Evolutionary conservation across 1,140 invertebrate species (phyloP).

Genomic region (Diploscapter pachys): DNA sequence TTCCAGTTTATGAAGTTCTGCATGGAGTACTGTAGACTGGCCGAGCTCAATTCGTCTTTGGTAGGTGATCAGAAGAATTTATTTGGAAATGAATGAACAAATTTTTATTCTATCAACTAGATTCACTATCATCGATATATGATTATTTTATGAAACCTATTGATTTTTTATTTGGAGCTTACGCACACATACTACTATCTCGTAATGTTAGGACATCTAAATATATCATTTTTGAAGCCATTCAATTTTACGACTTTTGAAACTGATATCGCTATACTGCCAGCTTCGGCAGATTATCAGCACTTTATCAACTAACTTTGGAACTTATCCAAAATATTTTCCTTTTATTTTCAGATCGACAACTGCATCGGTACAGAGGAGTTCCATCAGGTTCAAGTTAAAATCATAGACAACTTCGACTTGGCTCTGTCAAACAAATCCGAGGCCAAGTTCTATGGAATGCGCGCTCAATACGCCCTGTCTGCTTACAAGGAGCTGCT

Average conservation of each 20-base stretch:
- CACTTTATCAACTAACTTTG: too few relatives aligned
- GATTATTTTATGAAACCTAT: too few relatives aligned
- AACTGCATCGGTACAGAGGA: constrained; percentile 67
- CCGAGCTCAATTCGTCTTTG: constrained; percentile 7
- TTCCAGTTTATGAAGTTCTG: constrained; percentile 34
- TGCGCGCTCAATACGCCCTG: constrained; percentile 36
- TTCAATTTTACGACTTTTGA: too few relatives aligned
- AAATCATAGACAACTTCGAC: constrained; percentile 82
- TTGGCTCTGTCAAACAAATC: constrained; percentile 81
- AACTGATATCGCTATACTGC: too few relatives aligned
- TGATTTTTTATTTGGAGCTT: too few relatives aligned
- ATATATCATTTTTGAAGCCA: too few relatives aligned
- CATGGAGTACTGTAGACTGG: constrained; percentile 35
- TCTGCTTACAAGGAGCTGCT: constrained; percentile 42
- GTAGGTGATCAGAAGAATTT: constrained; percentile 20
- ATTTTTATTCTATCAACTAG: too few relatives aligned
- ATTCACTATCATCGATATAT: too few relatives aligned
- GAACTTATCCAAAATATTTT: too few relatives aligned
- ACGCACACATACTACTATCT: too few relatives aligned
- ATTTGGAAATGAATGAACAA: neutral
- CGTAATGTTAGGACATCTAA: too few relatives aligned
- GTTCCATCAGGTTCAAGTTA: constrained; percentile 87
- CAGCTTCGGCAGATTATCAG: too few relatives aligned
- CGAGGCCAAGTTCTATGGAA: constrained; percentile 62
- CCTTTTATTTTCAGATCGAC: constrained; percentile 19